A percentile compares a stretch with the other conserved stretches of the same genome.
These are phyloP conservation scores for Mystacornis crossleyi DNA, from an alignment of 2,113 vertebrate genomes.

Conservation along the genomic window DNA sequence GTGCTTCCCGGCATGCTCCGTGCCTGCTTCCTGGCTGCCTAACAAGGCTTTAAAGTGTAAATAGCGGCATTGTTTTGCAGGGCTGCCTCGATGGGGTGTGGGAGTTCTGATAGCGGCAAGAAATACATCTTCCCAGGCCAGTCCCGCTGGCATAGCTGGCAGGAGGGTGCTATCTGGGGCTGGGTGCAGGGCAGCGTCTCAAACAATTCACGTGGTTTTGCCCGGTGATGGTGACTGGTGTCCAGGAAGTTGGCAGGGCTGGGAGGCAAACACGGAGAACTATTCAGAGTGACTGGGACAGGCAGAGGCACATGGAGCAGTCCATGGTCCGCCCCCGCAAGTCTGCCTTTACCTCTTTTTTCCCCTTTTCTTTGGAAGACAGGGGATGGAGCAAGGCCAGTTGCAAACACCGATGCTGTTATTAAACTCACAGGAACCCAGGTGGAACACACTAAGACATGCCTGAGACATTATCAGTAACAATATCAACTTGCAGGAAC, in stretches of 20 bases:
- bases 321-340: background rate
- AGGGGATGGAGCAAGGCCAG: background rate
- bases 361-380: background rate
- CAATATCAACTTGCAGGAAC: background rate
- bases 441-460: background rate
- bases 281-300: background rate
- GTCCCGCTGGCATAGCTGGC: background rate
- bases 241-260: background rate
- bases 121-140: background rate
- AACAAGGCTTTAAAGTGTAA: conserved; percentile 52
- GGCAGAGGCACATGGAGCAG: background rate
- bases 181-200: background rate
- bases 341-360: background rate
- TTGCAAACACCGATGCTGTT: rapidly evolving
- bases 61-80: conserved; percentile 49
- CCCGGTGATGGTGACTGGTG: background rate
- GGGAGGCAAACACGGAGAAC: background rate
- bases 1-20: conserved; percentile 37
- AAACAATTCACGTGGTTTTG: background rate
- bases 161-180: background rate
- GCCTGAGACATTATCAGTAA: background rate
- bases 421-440: background rate
- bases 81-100: conserved; percentile 15
- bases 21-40: conserved; percentile 40
- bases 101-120: background rate